Percentiles rank a stretch among this genome's conserved stretches.
Evolutionary conservation across 37 sponge, comb jelly and placozoan species (phyloP).

Genomic region (Chondrosia reniformis): DNA sequence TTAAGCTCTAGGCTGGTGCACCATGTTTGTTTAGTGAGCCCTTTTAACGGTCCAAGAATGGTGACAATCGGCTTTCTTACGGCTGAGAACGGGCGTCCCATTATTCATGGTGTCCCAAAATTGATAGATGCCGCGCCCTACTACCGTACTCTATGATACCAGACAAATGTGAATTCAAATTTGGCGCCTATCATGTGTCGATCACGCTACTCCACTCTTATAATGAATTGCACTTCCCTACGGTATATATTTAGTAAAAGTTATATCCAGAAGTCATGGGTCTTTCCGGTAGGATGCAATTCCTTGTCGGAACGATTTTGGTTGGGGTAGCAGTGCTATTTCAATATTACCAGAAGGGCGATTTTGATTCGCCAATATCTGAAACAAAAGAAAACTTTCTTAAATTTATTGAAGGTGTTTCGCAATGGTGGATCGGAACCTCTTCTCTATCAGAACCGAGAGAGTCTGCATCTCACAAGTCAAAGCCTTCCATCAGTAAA

Average conservation of each 20-base stretch:
- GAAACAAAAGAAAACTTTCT: background rate
- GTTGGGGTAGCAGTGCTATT: slow-evolving; percentile 4
- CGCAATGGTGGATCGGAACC: too few relatives aligned
- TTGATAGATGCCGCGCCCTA: too few relatives aligned
- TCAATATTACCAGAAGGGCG: background rate
- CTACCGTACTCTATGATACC: too few relatives aligned
- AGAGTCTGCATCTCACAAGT: too few relatives aligned
- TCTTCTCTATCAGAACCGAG: too few relatives aligned
- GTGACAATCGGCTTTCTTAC: background rate
- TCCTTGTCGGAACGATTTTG: background rate
- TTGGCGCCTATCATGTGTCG: background rate
- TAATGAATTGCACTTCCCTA: background rate
- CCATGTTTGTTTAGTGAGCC: background rate
- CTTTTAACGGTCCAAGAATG: background rate
- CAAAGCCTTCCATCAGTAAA: background rate
- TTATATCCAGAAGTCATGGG: background rate
- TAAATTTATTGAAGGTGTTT: too few relatives aligned
- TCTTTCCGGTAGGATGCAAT: slow-evolving; percentile 5
- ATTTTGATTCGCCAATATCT: background rate
- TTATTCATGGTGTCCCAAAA: too few relatives aligned
- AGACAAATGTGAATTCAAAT: background rate
- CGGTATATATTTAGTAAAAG: background rate
- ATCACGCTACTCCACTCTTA: background rate
- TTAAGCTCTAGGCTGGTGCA: background rate
- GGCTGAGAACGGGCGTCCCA: too few relatives aligned